Evolutionary conservation across 1,140 invertebrate genomes (phyloP).

Genomic region (Drosophila pachea): DNA sequence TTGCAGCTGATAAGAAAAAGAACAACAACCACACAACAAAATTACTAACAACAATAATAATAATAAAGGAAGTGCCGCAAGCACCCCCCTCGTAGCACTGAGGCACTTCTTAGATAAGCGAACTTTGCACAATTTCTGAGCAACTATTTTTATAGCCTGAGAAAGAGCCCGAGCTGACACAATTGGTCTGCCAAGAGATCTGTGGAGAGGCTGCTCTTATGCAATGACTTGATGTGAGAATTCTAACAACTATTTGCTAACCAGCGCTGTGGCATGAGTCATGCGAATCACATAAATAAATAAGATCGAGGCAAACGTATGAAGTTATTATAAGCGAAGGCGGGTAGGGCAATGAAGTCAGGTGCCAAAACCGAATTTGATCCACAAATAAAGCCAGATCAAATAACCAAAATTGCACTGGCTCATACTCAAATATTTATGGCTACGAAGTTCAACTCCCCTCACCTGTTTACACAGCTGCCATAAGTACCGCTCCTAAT

Average conservation of each 20-base stretch:
- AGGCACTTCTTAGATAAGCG: slow-evolving; percentile 28
- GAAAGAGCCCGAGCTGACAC: slow-evolving; percentile 19
- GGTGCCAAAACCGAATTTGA: no score
- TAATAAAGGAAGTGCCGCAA: slow-evolving; percentile 13
- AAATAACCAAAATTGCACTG: no score
- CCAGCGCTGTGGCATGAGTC: slow-evolving; percentile 8
- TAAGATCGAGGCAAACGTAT: neutral
- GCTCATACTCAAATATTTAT: no score
- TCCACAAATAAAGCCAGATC: no score
- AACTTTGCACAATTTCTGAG: slow-evolving; percentile 15
- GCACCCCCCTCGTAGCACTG: neutral
- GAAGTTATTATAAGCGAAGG: neutral
- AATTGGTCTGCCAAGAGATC: neutral
- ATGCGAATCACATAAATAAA: neutral
- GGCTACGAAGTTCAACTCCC: no score
- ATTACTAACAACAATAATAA: neutral
- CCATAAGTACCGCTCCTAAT: no score
- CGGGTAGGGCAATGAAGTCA: no score
- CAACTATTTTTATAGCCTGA: neutral
- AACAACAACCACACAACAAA: no score
- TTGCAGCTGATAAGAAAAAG: slow-evolving; percentile 32
- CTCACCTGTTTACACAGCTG: no score
- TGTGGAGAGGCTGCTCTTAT: neutral
- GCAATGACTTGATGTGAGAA: slow-evolving; percentile 16
- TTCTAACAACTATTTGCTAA: slow-evolving; percentile 20